Evolutionary conservation across 1,140 invertebrate species (phyloP).

Genomic region (Anoplophora glabripennis): DNA sequence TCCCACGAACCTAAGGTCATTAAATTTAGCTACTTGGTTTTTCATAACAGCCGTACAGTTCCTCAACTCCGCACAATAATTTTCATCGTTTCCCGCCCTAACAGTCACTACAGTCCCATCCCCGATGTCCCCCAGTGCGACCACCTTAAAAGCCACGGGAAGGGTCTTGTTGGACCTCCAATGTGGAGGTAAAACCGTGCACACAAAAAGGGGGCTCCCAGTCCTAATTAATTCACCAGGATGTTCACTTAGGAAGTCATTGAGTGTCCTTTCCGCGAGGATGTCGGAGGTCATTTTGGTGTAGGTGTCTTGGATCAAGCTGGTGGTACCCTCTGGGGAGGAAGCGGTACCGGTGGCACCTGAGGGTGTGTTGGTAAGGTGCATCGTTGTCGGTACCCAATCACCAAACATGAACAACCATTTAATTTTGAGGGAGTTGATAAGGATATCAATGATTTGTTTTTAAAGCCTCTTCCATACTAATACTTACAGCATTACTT

Average conservation of each 20-base stretch:
- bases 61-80: conserved; percentile 90
- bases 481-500: neutral
- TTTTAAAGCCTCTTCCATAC: neutral
- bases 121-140: conserved; percentile 85
- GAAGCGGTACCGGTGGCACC: conserved; percentile 52
- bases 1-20: conserved; percentile 95
- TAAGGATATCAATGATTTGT: neutral
- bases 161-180: conserved; percentile 98
- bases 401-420: conserved; percentile 31
- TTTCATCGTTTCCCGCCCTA: conserved; percentile 96
- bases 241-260: conserved; percentile 87
- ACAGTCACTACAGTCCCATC: conserved; percentile 96
- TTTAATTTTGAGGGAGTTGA: neutral
- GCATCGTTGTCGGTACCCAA: conserved; percentile 51
- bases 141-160: conserved; percentile 91
- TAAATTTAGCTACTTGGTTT: conserved; percentile 97
- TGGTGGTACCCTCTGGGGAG: conserved; percentile 53
- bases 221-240: conserved; percentile 89
- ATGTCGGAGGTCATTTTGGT: conserved; percentile 87
- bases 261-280: conserved; percentile 79
- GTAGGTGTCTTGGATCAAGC: conserved; percentile 75
- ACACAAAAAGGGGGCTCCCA: conserved; percentile 89
- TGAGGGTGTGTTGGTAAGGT: conserved; percentile 50
- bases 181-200: conserved; percentile 87
- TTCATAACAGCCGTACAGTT: conserved; percentile 95